Evolutionary conservation across 1,140 invertebrate species (phyloP), one percentile per base, ranked within the genome.

Genomic region (Sitodiplosis mosellana): DNA sequence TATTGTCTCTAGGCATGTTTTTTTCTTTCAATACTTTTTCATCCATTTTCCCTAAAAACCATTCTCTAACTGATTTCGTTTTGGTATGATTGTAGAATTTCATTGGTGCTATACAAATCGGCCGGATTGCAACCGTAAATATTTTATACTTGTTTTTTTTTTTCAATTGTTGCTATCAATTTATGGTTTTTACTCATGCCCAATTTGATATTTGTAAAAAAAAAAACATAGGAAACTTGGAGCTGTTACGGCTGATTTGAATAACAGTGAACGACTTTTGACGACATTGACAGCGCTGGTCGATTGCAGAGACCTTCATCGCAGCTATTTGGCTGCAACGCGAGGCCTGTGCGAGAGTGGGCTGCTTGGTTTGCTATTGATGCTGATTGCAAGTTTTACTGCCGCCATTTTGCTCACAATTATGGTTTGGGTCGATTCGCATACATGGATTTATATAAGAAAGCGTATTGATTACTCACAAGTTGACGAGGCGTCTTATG

Each of bases 381-480:
- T 94, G 75, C 70, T 95, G 33, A 60, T 86, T 37, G 87, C 88
- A 2, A 82, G 86, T 47, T 73, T 85, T 20, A 75, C 80, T 19
- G 82, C 87, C 46, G 89, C 88, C 22, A 73, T 93, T 42, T 72
- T 93, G 51, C 82, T 94, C 61, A 92, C 89, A 0, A 76, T 90
- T 14, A 77, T 94, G 47, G 89, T 94, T 21, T 87, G 89, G 76
- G 79, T 93, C 20, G 88, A 92, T 58, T 93, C 88, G 17, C 88
- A 93, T 58, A 90, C 88, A 1, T 95, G 90, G 90, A 93, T 94
- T 58, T 92, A 93, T 59, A 90, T 93, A 55, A 78, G 87, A 60
- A 90, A 88, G 63, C 48, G 58, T 5, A 61, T 61, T 37, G 63
- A 64, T 46, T 64, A 66, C 42, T 59, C 61, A 19, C 59, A 64